Percentiles rank a stretch among this genome's conserved stretches.
phyloP scores from a whole-genome alignment of 2,113 vertebrate species.

The Tautogolabrus adspersus region DNA sequence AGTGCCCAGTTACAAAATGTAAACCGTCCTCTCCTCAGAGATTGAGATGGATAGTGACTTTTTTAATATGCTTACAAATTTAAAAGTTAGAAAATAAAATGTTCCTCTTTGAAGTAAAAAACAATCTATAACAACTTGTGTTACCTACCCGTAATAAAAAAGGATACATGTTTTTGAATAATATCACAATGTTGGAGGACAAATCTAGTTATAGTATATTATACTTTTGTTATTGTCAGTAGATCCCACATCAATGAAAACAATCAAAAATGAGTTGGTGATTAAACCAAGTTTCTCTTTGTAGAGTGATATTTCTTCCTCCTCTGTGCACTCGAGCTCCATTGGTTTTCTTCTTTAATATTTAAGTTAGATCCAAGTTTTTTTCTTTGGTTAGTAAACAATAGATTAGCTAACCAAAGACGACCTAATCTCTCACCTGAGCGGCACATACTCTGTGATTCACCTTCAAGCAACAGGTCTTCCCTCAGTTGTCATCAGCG shows the following conservation, averaged over 20 bases:
- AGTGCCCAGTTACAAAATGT: too few relatives aligned
- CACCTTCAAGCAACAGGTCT: slow-evolving; percentile 7
- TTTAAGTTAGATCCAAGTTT: background rate
- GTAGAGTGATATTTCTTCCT: background rate
- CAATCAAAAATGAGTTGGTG: background rate
- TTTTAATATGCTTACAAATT: too few relatives aligned
- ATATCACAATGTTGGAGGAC: too few relatives aligned
- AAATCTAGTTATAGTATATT: background rate
- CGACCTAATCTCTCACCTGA: background rate
- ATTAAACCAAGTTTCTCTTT: background rate
- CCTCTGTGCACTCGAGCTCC: background rate
- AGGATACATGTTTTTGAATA: background rate
- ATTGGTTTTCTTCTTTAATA: background rate
- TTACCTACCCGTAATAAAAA: background rate
- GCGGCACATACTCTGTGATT: background rate
- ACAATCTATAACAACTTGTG: too few relatives aligned
- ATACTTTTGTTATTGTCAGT: background rate
- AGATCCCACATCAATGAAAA: background rate
- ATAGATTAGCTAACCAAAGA: background rate
- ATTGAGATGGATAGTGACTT: too few relatives aligned
- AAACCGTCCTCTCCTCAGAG: too few relatives aligned
- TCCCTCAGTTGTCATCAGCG: slow-evolving; percentile 12
- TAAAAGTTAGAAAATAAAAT: too few relatives aligned
- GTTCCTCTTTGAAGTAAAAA: too few relatives aligned
- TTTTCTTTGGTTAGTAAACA: background rate